Conservation (phyloP, 2,888 invertebrate genomes). For the Diaperis boleti region DNA sequence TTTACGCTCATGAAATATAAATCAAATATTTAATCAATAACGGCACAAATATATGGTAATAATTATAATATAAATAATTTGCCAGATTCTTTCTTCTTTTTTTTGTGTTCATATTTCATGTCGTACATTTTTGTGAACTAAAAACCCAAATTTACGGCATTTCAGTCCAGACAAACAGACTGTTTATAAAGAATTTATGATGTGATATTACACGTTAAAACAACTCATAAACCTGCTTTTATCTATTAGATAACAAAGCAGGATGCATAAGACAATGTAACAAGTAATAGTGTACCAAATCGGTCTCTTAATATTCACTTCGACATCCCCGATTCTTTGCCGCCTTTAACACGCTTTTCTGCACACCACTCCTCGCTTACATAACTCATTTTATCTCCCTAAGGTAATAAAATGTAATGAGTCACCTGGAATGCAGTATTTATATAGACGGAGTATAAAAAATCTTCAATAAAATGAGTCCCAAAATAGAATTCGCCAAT, state of each 20-base stretch:
- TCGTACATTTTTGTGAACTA: no score
- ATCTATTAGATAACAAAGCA: constrained; percentile 35
- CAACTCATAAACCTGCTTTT: constrained; percentile 35
- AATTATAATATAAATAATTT: no score
- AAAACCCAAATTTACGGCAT: not conserved
- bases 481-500: constrained; percentile 33
- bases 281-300: not conserved
- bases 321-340: no score
- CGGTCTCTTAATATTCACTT: no score
- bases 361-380: not conserved
- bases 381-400: not conserved
- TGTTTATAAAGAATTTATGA: constrained; percentile 28
- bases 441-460: constrained; percentile 9
- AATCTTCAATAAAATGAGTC: constrained; percentile 18
- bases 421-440: constrained; percentile 18
- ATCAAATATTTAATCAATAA: no score
- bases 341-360: no score
- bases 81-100: no score
- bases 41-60: no score
- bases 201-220: constrained; percentile 35
- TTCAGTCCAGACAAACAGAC: constrained; percentile 4
- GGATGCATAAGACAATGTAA: constrained; percentile 35
- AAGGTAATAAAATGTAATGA: constrained; percentile 17
- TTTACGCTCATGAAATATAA: no score
- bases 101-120: no score